A percentile compares a stretch with the other conserved stretches of the same genome.
phyloP scores from a whole-genome alignment of 1,140 invertebrate species.

The Drosophila auraria region DNA sequence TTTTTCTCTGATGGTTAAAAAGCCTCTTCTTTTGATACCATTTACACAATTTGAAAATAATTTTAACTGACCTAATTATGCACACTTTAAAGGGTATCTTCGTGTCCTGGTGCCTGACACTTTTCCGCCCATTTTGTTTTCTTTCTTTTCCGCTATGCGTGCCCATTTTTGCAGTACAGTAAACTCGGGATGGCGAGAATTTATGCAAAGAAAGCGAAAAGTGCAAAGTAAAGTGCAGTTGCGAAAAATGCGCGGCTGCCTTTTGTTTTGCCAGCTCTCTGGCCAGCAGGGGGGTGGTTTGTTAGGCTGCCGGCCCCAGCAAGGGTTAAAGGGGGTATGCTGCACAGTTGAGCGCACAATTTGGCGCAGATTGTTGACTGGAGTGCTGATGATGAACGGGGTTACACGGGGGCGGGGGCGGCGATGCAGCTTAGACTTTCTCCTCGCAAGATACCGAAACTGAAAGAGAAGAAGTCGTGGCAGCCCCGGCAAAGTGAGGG shows the following conservation, averaged over 20 bases:
- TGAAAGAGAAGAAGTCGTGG: constrained; percentile 23
- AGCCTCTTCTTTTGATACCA: too few species aligned
- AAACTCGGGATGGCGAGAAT: constrained; percentile 73
- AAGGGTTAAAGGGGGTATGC: constrained; percentile 16
- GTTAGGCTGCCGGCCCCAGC: not conserved
- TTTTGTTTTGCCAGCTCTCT: constrained; percentile 72
- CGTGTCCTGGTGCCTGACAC: not conserved
- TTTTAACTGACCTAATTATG: not conserved
- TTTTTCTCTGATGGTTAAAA: too few species aligned
- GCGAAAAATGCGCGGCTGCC: constrained; percentile 70
- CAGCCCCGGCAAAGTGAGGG: constrained; percentile 46
- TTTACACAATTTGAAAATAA: too few species aligned
- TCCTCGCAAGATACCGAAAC: constrained; percentile 58
- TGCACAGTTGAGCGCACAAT: constrained; percentile 76
- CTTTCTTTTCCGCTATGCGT: constrained; percentile 52
- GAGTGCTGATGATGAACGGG: constrained; percentile 13
- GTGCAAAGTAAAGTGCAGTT: constrained; percentile 81
- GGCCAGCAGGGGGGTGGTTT: constrained; percentile 20
- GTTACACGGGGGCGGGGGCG: not conserved
- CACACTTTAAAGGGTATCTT: not conserved
- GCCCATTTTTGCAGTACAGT: constrained; percentile 73
- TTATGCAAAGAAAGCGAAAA: constrained; percentile 83
- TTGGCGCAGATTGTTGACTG: constrained; percentile 73
- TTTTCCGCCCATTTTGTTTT: constrained; percentile 47
- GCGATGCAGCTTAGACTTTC: constrained; percentile 43